Percentiles rank a stretch among this genome's conserved stretches.
phyloP scores from a whole-genome alignment of 2,888 invertebrate species.

The Opisthograptis luteolata region DNA sequence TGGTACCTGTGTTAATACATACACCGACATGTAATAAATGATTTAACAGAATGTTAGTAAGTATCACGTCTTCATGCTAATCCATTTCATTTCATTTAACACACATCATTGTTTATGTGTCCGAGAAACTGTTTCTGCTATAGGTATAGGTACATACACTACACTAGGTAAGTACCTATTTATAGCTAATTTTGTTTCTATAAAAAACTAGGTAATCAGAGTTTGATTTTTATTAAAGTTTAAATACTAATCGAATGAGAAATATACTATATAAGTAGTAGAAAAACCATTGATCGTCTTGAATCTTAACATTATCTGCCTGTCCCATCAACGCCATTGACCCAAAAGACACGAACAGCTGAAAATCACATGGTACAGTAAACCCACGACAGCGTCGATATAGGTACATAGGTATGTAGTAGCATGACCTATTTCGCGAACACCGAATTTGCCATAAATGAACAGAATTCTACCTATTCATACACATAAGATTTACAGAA shows the following conservation, averaged over 20 bases:
- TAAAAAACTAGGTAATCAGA: not conserved
- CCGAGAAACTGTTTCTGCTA: conserved; percentile 1
- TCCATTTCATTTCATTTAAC: conserved; percentile 13
- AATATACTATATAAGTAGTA: no score
- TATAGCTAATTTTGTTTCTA: no score
- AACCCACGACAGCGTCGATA: conserved; percentile 19
- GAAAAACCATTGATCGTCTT: no score
- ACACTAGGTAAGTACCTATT: not conserved
- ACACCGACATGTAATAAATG: no score
- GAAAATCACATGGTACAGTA: conserved; percentile 36
- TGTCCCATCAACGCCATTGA: conserved; percentile 2
- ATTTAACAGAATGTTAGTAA: not conserved
- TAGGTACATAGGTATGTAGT: no score
- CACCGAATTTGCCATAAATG: not conserved
- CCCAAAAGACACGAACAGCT: conserved; percentile 32
- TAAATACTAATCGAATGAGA: no score
- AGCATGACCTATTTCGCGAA: conserved; percentile 35
- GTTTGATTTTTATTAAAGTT: no score
- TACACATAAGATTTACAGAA: no score
- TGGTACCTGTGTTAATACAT: no score
- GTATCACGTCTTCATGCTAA: conserved; percentile 1
- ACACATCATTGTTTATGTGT: not conserved
- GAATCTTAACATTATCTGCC: no score
- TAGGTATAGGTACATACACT: not conserved
- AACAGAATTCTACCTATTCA: not conserved